Evolutionary conservation across 2,113 vertebrate species (phyloP).

Genomic region (Bos javanicus): DNA sequence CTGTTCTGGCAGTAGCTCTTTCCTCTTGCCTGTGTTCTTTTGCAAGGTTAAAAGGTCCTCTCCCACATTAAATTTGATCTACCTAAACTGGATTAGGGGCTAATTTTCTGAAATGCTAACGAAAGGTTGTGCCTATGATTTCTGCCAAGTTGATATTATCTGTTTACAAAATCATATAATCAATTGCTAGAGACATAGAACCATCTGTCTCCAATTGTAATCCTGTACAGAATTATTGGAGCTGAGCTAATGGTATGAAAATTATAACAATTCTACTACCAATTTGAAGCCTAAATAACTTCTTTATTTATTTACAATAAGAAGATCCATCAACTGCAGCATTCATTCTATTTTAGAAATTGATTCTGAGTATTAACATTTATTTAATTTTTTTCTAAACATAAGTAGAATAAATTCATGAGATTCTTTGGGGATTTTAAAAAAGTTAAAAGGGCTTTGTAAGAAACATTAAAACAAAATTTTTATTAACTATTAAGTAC

Average conservation of each 20-base stretch:
- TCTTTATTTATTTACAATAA: background rate
- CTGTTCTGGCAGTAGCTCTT: background rate
- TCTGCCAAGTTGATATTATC: background rate
- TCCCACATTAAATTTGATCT: background rate
- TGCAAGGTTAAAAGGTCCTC: background rate
- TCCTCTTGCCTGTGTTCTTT: background rate
- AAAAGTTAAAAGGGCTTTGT: background rate
- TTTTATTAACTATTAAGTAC: constrained; percentile 27
- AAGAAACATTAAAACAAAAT: background rate
- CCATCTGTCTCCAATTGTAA: background rate
- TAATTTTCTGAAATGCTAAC: background rate
- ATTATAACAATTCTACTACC: background rate
- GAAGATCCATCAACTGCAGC: background rate
- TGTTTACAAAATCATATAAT: constrained; percentile 17
- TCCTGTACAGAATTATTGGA: background rate
- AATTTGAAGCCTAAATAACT: background rate
- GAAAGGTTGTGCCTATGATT: background rate
- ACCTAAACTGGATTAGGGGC: background rate
- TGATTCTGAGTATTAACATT: background rate
- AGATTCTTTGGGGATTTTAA: background rate
- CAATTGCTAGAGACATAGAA: background rate
- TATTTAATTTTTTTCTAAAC: background rate
- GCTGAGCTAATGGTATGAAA: background rate
- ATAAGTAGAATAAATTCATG: background rate
- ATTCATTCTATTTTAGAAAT: background rate